A percentile compares a stretch with the other conserved stretches of the same genome.
phyloP scores from a whole-genome alignment of 2,888 invertebrate species.

The Epicampocera succincta region DNA sequence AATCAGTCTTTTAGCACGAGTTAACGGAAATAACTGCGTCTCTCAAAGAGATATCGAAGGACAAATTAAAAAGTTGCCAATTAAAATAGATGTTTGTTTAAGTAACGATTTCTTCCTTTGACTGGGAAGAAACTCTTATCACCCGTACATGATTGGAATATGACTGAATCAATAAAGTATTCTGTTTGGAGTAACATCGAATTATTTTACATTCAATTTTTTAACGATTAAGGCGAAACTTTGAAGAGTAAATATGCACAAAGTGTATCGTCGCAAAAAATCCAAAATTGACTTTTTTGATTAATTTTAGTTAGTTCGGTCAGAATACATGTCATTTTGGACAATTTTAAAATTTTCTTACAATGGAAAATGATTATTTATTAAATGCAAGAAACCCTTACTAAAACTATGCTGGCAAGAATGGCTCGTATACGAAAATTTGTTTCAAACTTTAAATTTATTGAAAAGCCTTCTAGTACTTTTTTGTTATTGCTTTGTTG shows the following conservation, averaged over 20 bases:
- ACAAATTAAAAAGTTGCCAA: too few species aligned
- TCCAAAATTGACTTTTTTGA: neutral
- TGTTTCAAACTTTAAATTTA: neutral
- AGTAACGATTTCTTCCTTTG: too few species aligned
- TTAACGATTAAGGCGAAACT: too few species aligned
- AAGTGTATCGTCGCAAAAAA: neutral
- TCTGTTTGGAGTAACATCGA: too few species aligned
- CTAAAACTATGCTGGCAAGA: neutral
- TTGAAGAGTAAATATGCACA: neutral
- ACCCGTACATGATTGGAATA: too few species aligned
- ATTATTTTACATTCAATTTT: too few species aligned
- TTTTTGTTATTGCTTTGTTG: neutral
- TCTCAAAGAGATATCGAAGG: too few species aligned
- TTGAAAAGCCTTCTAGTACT: neutral
- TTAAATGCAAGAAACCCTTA: neutral
- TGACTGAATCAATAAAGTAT: too few species aligned
- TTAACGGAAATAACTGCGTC: too few species aligned
- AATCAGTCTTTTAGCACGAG: too few species aligned
- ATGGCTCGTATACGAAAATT: neutral
- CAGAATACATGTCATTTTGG: neutral
- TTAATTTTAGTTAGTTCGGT: neutral
- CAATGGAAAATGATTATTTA: neutral
- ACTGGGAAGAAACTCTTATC: too few species aligned
- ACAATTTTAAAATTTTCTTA: neutral
- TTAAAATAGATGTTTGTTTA: too few species aligned